Conservation (phyloP, 1,140 invertebrate genomes). For the Brachystomella parvula region DNA sequence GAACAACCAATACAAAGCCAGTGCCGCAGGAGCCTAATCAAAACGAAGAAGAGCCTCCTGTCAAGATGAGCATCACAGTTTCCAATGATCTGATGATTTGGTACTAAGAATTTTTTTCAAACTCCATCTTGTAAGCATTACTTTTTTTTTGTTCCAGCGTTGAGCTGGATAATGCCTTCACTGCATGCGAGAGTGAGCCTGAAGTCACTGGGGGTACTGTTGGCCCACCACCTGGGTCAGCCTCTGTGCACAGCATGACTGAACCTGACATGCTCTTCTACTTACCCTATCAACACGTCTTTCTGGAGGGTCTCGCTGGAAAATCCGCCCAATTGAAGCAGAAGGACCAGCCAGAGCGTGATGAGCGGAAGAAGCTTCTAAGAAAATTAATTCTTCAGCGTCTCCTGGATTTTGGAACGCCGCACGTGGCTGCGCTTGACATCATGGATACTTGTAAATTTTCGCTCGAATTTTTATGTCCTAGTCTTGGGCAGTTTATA, state of each 20-base stretch:
- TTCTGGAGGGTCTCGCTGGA: background rate
- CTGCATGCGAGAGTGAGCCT: background rate
- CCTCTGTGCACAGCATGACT: background rate
- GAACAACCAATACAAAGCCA: no score
- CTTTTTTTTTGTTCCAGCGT: slow-evolving; percentile 1
- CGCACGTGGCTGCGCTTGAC: background rate
- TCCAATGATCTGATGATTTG: slow-evolving; percentile 1
- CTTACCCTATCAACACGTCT: background rate
- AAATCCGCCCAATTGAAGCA: background rate
- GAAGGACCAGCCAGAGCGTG: background rate
- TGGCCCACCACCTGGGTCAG: background rate
- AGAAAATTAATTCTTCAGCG: background rate
- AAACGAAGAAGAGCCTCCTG: background rate
- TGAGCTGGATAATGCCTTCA: background rate
- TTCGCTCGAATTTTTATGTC: no score
- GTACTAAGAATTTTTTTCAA: background rate
- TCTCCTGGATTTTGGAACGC: background rate
- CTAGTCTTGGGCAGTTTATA: no score
- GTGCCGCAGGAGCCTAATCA: no score
- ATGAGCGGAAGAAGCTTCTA: background rate
- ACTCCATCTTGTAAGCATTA: background rate
- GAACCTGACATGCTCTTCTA: background rate
- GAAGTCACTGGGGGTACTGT: background rate
- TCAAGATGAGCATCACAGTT: background rate
- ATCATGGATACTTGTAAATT: slow-evolving; percentile 3